Percentiles rank a stretch among this genome's conserved stretches.
Conservation (phyloP, 2,797 vertebrate genomes). For the Anabas testudineus region DNA sequence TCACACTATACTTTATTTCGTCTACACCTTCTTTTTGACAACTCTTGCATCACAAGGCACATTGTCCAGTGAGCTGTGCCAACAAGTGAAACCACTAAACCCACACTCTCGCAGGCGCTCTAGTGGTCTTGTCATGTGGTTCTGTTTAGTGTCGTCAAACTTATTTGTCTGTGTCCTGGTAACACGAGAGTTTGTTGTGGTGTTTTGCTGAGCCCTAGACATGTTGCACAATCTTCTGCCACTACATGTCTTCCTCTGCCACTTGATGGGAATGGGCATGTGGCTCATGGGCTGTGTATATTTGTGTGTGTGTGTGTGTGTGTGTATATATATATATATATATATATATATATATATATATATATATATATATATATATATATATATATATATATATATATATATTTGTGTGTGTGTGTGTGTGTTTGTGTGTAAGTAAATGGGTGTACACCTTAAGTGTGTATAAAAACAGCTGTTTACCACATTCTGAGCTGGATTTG, state of each 20-base stretch:
- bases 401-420: too few relatives aligned
- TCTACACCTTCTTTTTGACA: constrained; percentile 21
- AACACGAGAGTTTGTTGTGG: constrained; percentile 73
- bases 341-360: too few relatives aligned
- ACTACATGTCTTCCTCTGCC: constrained; percentile 15
- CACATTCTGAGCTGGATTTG: constrained; percentile 1
- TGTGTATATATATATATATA: too few relatives aligned
- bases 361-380: too few relatives aligned
- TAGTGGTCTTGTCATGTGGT: constrained; percentile 62
- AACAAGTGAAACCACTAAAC: constrained; percentile 8
- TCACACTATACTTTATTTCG: constrained; percentile 27
- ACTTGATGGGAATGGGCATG: constrained; percentile 24
- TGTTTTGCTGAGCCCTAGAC: constrained; percentile 56
- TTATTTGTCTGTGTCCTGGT: constrained; percentile 52
- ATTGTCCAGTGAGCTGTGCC: not conserved
- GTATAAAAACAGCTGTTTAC: constrained; percentile 25
- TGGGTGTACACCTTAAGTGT: not conserved
- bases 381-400: too few relatives aligned
- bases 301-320: not conserved
- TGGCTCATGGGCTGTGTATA: not conserved
- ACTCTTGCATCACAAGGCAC: constrained; percentile 34
- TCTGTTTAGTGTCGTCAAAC: constrained; percentile 69
- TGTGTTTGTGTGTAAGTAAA: too few relatives aligned
- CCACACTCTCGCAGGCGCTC: constrained; percentile 9
- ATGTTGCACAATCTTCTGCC: constrained; percentile 68